Base-by-base conservation (phyloP, 2,113 vertebrate genomes). In the Trematomus loennbergii region DNA sequence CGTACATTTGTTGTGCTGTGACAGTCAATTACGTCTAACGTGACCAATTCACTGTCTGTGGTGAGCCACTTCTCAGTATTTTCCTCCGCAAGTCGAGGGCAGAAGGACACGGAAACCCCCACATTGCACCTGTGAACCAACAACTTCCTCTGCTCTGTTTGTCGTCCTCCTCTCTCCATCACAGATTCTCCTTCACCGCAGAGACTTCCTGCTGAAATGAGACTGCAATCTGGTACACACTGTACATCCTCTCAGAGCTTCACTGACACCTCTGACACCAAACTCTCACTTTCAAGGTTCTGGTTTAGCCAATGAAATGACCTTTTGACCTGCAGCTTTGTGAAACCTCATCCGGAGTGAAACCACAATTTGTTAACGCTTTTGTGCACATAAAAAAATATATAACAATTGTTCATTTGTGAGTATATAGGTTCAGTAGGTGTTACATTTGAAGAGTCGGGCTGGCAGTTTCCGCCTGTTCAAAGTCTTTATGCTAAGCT, bases 61-160 rank as follows among this genome's bases (percentile, higher is more conserved):
- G 75, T 33, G 17, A 74, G 20, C 12, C n/a, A 61, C 45, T 80
- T 81, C 71, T 70, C 75, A 9, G 75, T 16, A 33, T 58, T 77
- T 68, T 12, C 53, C 73, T 81, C 77, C 9, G 8, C 68, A 45
- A 29, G 33, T 58, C 11, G 76, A 63, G 46, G 66, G 60, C 55
- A 85, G 49, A 52, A 33, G 81, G 69, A 78, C 33, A 54, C 67
- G 87, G 81, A 85, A 91, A 86, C 40, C 84, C 89, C 80, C 89
- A 2, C 0, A 9, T 53, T 70, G 82, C 85, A 91, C 88, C 85
- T 87, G 88, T 48, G 65, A 86, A 83, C 76, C 79, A 78, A 58
- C 75, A 55, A 71, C 65, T 70, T 86, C 78, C 71, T 74, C 74
- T 75, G 25, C 48, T 20, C 54, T 59, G 70, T 55, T 71, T 57